phyloP scores from a whole-genome alignment of 2,113 vertebrate genomes.

The Hippopotamus amphibius region DNA sequence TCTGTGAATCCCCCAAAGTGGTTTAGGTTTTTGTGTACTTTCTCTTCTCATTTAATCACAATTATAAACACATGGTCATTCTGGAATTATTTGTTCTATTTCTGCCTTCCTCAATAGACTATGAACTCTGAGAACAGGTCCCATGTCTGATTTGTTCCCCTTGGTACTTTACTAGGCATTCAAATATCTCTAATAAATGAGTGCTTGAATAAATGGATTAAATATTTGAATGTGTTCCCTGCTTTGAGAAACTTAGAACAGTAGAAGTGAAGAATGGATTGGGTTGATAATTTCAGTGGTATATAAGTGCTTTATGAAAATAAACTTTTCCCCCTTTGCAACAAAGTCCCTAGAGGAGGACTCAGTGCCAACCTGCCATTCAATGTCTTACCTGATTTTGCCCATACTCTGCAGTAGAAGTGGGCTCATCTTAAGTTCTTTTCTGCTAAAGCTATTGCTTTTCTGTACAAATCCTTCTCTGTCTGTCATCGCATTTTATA shows the following conservation, averaged over 20 bases:
- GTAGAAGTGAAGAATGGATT: not conserved
- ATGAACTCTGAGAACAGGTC: not conserved
- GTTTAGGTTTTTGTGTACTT: not conserved
- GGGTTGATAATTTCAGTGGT: not conserved
- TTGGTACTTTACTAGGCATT: not conserved
- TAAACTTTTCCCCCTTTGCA: not conserved
- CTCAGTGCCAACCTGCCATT: not conserved
- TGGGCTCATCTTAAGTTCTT: not conserved
- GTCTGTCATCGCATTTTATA: not conserved
- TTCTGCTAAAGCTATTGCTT: not conserved
- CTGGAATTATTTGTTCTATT: not conserved
- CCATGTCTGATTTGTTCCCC: not conserved
- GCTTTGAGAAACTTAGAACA: constrained; percentile 11
- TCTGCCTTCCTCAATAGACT: constrained; percentile 6
- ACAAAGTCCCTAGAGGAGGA: not conserved
- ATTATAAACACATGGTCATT: not conserved
- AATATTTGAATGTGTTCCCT: constrained; percentile 15
- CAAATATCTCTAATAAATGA: not conserved
- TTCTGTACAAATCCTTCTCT: not conserved
- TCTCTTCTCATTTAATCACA: not conserved
- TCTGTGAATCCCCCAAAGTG: not conserved
- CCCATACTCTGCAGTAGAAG: not conserved
- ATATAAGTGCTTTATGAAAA: not conserved
- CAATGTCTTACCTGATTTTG: not conserved
- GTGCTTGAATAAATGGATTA: constrained; percentile 5